Evolutionary conservation across 2,888 invertebrate genomes (phyloP), one percentile per base, ranked within the genome.

Genomic region (Dynastes hyllus): DNA sequence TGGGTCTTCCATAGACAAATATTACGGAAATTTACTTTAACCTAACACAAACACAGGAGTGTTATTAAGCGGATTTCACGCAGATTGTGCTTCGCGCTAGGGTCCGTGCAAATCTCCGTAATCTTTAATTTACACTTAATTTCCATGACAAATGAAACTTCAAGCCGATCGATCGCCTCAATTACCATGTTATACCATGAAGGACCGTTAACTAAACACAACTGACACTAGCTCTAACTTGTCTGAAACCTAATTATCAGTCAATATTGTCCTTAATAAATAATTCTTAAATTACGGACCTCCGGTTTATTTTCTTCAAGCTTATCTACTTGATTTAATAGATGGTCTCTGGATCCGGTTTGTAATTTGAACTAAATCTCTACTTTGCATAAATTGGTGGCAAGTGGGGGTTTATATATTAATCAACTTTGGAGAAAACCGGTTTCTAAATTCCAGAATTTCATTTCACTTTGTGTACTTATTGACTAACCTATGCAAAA

Each of bases 61-160:
- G 8, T 22, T 22, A 58, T 58, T 58, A 8, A 22, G 55, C 6
- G 22, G 22, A 22, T 58, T 58, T 22, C 55, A 11, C 11, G 8
- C 55, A 8, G 16, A 16, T 58, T 58, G 55, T 58, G 22, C 55
- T 58, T 58, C 22, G 22, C 22, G 55, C 6, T 1, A 22, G 22
- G 55, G 55, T 58, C 8, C 22, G 22, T 58, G 2, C 55, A 58
- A 58, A 22, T 22, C 55, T 22, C 55, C 55, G 22, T 58, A 27
- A 58, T 58, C 55, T 58, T 58, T 58, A 58, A 58, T 58, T 58
- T 58, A 22, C 55, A 58, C 55, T 22, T 22, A 58, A 58, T 58
- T 58, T 58, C 55, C 55, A 58, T 58, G 55, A 58, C 55, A 58
- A 58, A 58, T 58, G 55, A 58, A 58, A 58, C 55, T 58, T 22